Evolutionary conservation across 2,113 vertebrate species (phyloP).

Genomic region (Hyperopisus bebe): DNA sequence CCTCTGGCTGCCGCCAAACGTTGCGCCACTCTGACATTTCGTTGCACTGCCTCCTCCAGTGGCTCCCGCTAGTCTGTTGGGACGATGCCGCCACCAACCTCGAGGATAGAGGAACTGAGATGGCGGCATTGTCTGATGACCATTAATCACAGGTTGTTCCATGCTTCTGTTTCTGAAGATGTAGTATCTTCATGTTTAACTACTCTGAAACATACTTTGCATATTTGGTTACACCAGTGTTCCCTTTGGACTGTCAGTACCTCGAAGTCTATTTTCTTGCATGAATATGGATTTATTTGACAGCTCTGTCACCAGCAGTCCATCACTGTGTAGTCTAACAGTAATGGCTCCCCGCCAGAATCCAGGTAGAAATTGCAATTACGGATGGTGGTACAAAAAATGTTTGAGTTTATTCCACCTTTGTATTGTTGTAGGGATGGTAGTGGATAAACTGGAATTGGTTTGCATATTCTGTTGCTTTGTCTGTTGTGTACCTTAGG

Average conservation of each 20-base stretch:
- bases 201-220: not conserved
- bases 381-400: not conserved
- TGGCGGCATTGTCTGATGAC: not conserved
- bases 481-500: not conserved
- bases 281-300: constrained; percentile 2
- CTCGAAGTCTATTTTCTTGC: not conserved
- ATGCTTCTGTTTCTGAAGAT: not conserved
- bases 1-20: not conserved
- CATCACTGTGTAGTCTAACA: not conserved
- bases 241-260: not conserved
- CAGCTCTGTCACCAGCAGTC: not conserved
- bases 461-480: not conserved
- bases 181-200: not conserved
- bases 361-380: not conserved
- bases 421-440: not conserved
- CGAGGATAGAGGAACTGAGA: not conserved
- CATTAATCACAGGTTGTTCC: not conserved
- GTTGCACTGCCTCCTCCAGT: not conserved
- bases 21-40: not conserved
- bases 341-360: not conserved
- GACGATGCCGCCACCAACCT: not conserved
- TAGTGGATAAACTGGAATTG: not conserved
- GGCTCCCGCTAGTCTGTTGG: not conserved
- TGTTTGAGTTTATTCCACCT: not conserved
- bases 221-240: not conserved